These are phyloP conservation scores for Caerostris darwini DNA, from an alignment of 1,140 invertebrate genomes.

Conservation along the genomic window DNA sequence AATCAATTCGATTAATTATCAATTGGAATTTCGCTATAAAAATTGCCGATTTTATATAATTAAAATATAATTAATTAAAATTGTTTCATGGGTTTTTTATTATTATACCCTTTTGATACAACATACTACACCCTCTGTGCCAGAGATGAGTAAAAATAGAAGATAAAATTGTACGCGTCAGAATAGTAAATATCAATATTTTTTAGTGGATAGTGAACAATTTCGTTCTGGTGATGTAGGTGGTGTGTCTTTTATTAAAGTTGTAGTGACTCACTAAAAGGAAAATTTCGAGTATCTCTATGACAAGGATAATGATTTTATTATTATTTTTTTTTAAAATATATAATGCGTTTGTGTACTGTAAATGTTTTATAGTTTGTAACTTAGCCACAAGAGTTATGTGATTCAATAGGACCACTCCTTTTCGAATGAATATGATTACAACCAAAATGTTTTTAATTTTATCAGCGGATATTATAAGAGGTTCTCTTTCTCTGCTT, in stretches of 20 bases:
- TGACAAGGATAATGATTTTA: no score
- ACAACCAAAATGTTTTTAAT: not conserved
- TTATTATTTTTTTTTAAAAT: no score
- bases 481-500: not conserved
- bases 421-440: not conserved
- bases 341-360: no score
- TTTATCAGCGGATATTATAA: not conserved
- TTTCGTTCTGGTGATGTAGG: not conserved
- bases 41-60: no score
- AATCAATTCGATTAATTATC: no score
- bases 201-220: not conserved
- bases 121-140: not conserved
- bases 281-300: not conserved
- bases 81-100: no score
- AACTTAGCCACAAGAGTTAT: not conserved
- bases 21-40: no score
- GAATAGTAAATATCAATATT: not conserved
- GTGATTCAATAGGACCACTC: not conserved
- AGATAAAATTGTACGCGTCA: not conserved
- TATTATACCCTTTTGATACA: not conserved
- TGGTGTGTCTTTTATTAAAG: not conserved
- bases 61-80: no score
- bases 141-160: not conserved
- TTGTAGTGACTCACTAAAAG: constrained; percentile 15
- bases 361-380: not conserved